Conservation (phyloP, 2,797 vertebrate genomes). For the Acrossocheilus wenchowensis region DNA sequence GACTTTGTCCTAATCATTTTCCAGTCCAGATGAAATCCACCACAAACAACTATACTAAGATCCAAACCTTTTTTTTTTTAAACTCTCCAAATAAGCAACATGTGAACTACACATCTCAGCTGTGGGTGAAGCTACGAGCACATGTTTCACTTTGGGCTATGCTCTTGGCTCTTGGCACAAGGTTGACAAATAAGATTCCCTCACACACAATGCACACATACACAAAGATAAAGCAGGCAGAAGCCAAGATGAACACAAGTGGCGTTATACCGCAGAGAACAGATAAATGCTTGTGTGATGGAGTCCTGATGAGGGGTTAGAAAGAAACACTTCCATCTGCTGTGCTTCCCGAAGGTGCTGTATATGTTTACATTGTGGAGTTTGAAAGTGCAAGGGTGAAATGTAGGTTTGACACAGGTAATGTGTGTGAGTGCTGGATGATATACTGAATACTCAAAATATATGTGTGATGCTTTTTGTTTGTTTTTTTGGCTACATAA, state of each 20-base stretch:
- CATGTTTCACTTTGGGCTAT: background rate
- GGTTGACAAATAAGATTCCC: conserved; percentile 19
- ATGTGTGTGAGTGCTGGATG: background rate
- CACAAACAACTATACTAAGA: conserved; percentile 13
- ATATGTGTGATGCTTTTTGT: background rate
- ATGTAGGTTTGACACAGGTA: background rate
- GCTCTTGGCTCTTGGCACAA: conserved; percentile 1
- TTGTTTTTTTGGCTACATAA: background rate
- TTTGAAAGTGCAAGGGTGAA: background rate
- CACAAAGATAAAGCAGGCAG: conserved; percentile 19
- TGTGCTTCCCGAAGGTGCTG: background rate
- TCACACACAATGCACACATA: background rate
- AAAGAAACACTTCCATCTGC: conserved; percentile 50
- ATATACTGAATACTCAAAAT: background rate
- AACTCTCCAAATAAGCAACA: conserved; percentile 19
- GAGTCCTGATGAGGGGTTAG: conserved; percentile 16
- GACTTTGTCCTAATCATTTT: background rate
- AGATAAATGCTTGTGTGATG: conserved; percentile 31
- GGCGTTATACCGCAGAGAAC: background rate
- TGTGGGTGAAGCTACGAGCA: background rate
- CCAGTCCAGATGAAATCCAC: background rate
- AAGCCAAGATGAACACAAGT: conserved; percentile 11
- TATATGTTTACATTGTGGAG: conserved; percentile 22
- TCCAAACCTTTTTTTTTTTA: conserved; percentile 10
- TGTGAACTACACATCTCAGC: conserved; percentile 5